Percentiles rank a stretch among this genome's conserved stretches.
These are phyloP conservation scores for Rhagoletis zephyria DNA, from an alignment of 1,140 invertebrate species.

Conservation along the genomic window DNA sequence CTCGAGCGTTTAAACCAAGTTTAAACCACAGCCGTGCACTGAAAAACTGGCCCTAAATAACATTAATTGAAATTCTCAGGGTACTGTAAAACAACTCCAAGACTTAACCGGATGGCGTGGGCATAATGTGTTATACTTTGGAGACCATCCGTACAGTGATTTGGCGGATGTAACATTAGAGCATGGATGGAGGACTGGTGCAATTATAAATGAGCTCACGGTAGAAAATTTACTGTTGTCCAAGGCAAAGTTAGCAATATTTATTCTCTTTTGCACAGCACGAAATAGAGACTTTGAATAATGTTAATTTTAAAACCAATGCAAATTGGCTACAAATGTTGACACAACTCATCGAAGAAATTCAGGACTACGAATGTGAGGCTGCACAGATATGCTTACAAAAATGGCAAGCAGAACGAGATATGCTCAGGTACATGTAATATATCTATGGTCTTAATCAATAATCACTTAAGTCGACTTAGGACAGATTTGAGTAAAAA, in stretches of 20 bases:
- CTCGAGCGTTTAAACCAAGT: too few species aligned
- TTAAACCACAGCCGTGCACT: background rate
- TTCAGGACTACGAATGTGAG: slow-evolving; percentile 85
- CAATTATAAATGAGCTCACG: slow-evolving; percentile 95
- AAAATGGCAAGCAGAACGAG: slow-evolving; percentile 88
- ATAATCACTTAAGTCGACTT: background rate
- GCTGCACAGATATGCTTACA: slow-evolving; percentile 81
- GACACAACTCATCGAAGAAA: slow-evolving; percentile 91
- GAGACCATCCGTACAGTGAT: slow-evolving; percentile 98
- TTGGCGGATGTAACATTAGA: slow-evolving; percentile 95
- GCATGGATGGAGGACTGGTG: slow-evolving; percentile 97
- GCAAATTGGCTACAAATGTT: slow-evolving; percentile 95
- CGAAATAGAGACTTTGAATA: slow-evolving; percentile 92
- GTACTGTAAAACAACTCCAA: slow-evolving; percentile 91
- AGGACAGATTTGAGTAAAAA: too few species aligned
- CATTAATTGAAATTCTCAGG: slow-evolving; percentile 75
- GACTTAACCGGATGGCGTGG: slow-evolving; percentile 94
- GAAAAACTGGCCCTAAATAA: background rate
- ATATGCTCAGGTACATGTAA: slow-evolving; percentile 81
- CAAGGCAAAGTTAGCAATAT: background rate
- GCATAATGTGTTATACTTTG: slow-evolving; percentile 94
- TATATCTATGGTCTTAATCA: background rate
- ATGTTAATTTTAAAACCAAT: slow-evolving; percentile 86
- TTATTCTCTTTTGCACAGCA: slow-evolving; percentile 78
- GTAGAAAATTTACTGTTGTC: slow-evolving; percentile 73